Evolutionary conservation across 2,113 vertebrate species (phyloP).

Genomic region (Candoia aspera): DNA sequence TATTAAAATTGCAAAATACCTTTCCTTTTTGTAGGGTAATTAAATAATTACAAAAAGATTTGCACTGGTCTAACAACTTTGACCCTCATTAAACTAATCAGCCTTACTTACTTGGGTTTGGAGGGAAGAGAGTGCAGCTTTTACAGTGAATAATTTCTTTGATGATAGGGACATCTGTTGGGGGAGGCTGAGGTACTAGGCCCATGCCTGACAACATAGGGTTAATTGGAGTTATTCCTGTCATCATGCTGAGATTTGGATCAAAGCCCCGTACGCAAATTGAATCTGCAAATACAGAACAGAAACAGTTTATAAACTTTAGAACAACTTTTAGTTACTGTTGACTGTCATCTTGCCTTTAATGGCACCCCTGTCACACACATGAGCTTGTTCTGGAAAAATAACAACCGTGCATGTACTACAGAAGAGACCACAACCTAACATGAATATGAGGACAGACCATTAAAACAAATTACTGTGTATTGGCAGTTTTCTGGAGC

Average conservation of each 20-base stretch:
- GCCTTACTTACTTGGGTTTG: conserved; percentile 91
- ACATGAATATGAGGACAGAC: conserved; percentile 48
- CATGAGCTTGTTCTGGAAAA: conserved; percentile 14
- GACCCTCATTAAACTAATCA: background rate
- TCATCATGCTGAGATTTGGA: conserved; percentile 86
- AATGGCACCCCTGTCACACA: background rate
- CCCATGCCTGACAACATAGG: conserved; percentile 91
- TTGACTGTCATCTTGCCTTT: conserved; percentile 36
- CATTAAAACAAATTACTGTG: conserved; percentile 44
- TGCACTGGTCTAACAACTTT: background rate
- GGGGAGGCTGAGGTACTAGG: conserved; percentile 82
- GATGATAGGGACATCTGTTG: conserved; percentile 84
- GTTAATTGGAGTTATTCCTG: conserved; percentile 88
- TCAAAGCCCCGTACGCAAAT: conserved; percentile 93
- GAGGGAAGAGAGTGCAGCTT: conserved; percentile 95
- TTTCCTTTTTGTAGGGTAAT: background rate
- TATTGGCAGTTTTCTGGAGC: conserved; percentile 47
- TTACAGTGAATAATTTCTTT: conserved; percentile 97
- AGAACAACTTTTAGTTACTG: conserved; percentile 28
- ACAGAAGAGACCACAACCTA: conserved; percentile 49
- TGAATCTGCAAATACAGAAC: conserved; percentile 81
- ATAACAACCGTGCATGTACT: conserved; percentile 19
- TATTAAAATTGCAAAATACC: background rate
- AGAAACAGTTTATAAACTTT: conserved; percentile 53
- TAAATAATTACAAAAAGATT: background rate